Base-by-base conservation (phyloP, 2,888 invertebrate genomes). In the Stegana nigrithorax region DNA sequence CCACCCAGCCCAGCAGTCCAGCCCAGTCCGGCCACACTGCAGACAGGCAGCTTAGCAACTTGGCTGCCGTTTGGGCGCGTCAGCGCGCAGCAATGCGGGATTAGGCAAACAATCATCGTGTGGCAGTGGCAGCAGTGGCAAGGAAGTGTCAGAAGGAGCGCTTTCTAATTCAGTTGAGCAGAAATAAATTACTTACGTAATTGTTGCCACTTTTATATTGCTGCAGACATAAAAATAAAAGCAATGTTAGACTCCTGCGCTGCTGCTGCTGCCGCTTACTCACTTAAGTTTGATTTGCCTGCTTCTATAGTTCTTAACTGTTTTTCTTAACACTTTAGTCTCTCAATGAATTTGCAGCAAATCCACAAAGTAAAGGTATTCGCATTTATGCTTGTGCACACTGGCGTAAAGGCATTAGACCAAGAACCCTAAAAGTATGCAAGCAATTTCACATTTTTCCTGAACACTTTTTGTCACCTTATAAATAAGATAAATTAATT, bases 131-230 rank as follows among this genome's bases (percentile, higher is more conserved):
- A 8, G 2, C 2, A 14, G 6, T 10, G n/a, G 36, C 2, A n/a
- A 36, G 36, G n/a, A n/a, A 3, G 36, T n/a, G 10, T n/a, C 12
- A 1, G 32, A 29, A 6, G 4, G 75, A 75, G 75, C 77, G 76
- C 73, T 78, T 78, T 77, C 73, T 77, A 75, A 75, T 75, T 77
- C 74, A 78, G 75, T 75, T 77, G 74, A 78, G 79, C 77, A 73
- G 75, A 79, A 74, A 79, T 78, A 78, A 78, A 78, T 77, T 79
- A 75, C 74, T 78, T 78, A 74, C 73, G 75, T 74, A 75, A 78
- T 77, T 78, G 74, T 73, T 68, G 68, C 72, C 75, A 75, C 53
- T 55, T 32, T 55, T 55, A 14, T 55, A 36, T 55, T n/a, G 39
- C 29, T 32, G 57, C 57, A 26, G 32, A 55, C 29, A 55, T 23